Percentiles rank a stretch among this genome's conserved stretches.
These are phyloP conservation scores for Elachura formosa DNA, from an alignment of 2,113 vertebrate species.

Conservation along the genomic window DNA sequence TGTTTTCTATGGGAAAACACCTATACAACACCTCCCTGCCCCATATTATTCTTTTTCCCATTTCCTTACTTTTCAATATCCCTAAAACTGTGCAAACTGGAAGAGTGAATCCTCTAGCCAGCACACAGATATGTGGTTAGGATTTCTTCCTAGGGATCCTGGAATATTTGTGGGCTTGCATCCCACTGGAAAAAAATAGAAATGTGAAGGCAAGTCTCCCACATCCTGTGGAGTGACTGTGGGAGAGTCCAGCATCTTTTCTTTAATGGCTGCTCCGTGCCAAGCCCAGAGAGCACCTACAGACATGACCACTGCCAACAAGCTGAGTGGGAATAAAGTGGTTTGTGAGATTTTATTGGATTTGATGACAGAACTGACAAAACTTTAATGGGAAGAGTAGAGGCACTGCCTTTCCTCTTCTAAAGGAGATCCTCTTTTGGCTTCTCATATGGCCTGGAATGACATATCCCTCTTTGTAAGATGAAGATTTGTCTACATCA, in stretches of 20 bases:
- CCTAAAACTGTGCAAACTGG: not conserved
- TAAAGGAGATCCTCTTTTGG: not conserved
- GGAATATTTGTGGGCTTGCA: constrained; percentile 35
- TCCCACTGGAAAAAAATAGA: not conserved
- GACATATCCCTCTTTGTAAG: not conserved
- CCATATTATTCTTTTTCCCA: not conserved
- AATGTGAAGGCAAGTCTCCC: constrained; percentile 39
- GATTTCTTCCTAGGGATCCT: constrained; percentile 28
- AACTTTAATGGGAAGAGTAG: not conserved
- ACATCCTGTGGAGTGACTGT: constrained; percentile 47
- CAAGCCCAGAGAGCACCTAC: not conserved
- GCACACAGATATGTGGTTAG: constrained; percentile 2
- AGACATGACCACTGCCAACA: not conserved
- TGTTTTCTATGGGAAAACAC: not conserved
- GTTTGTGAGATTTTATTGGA: not conserved
- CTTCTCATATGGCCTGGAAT: not conserved
- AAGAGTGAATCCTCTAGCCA: not conserved
- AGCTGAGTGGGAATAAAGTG: not conserved
- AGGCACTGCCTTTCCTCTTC: not conserved
- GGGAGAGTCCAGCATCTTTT: not conserved
- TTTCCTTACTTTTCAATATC: not conserved
- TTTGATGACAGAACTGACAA: not conserved
- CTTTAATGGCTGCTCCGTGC: not conserved
- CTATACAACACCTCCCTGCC: not conserved
- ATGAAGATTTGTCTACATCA: not conserved